Conservation (phyloP, 2,888 invertebrate genomes). For the Trypoxylon attenuatum region DNA sequence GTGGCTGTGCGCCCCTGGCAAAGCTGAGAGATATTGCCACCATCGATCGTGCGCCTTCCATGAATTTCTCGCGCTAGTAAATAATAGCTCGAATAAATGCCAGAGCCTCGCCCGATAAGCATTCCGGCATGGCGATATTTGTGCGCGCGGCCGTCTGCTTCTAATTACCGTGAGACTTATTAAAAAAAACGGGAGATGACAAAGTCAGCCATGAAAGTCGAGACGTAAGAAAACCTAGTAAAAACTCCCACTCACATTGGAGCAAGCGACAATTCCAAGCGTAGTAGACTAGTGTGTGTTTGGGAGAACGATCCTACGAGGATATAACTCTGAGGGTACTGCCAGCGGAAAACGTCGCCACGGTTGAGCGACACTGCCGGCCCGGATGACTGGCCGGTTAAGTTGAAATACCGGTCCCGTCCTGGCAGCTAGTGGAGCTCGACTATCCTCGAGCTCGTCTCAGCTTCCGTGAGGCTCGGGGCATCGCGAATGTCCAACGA, state of each 20-base stretch:
- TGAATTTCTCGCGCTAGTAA: too few species aligned
- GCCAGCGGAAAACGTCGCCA: conserved; percentile 33
- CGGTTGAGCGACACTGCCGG: conserved; percentile 63
- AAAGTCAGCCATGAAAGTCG: not conserved
- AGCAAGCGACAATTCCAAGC: conserved; percentile 15
- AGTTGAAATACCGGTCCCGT: conserved; percentile 68
- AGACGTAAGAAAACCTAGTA: not conserved
- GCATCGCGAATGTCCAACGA: conserved; percentile 28
- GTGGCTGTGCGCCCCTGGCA: too few species aligned
- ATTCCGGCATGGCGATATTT: not conserved
- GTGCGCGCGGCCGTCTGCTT: too few species aligned
- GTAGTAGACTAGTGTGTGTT: conserved; percentile 4
- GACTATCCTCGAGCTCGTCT: conserved; percentile 51
- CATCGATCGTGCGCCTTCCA: not conserved
- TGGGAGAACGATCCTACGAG: not conserved
- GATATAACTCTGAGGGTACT: conserved; percentile 29
- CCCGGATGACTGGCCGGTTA: conserved; percentile 57
- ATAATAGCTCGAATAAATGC: not conserved
- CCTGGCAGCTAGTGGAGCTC: conserved; percentile 54
- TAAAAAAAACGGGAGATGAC: not conserved
- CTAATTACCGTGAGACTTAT: conserved; percentile 4
- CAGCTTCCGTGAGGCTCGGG: conserved; percentile 60
- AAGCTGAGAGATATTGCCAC: not conserved
- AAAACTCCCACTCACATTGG: not conserved
- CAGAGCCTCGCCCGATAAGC: not conserved